Evolutionary conservation across 1,140 invertebrate species (phyloP), one percentile per base, ranked within the genome.

Genomic region (Ostrea edulis): DNA sequence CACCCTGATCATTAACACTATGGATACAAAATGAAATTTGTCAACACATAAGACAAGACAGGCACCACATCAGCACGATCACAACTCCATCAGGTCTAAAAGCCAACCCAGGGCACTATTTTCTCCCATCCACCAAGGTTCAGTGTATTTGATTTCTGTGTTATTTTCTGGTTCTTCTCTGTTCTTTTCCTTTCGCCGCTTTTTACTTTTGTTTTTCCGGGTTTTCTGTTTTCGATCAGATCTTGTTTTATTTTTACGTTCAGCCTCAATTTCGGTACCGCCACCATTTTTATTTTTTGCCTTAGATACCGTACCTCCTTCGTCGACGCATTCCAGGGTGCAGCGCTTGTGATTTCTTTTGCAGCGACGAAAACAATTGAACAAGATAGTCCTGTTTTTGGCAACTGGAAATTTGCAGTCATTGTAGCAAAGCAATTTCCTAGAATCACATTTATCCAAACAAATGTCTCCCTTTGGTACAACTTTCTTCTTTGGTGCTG

Each of bases 71-170:
- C n/a, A n/a, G n/a, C 25, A 29, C 25, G 22, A 77, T 77, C 68
- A 77, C 22, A 77, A 77, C 35, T 77, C 68, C 68, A 77, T 22
- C 68, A 77, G 25, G 25, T 77, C 68, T 29, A 77, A 35, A 77
- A 77, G 68, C 68, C 68, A 77, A 35, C 68, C 68, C 68, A 29
- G 29, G 25, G 25, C 68, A 5, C 68, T 25, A 35, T 77, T 25
- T 29, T 77, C 68, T 77, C 68, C 68, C 68, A 14, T 77, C 68
- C 68, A 77, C 68, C 68, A 77, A 29, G 68, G 68, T 25, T 77
- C 68, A 29, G 9, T 29, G 11, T 25, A n/a, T 17, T 62, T 77
- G 12, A 22, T 12, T 29, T 77, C 68, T 25, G 29, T 22, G 8
- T 77, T 25, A 35, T 12, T 12, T 77, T 77, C 68, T 14, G 25